phyloP scores from a whole-genome alignment of 2,113 vertebrate genomes.

The Electrona antarctica region DNA sequence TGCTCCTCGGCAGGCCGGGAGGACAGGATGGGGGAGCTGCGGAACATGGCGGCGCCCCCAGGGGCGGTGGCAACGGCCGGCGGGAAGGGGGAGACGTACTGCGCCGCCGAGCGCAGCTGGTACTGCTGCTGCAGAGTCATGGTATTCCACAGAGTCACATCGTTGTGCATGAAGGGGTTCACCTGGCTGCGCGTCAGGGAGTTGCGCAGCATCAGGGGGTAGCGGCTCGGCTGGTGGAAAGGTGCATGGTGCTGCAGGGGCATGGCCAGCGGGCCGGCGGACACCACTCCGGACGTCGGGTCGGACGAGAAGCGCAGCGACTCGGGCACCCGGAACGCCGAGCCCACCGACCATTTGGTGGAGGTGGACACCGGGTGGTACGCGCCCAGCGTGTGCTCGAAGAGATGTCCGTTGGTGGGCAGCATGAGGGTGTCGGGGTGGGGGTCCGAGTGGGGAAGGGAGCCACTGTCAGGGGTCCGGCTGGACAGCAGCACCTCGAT shows the following conservation, averaged over 20 bases:
- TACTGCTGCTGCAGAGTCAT: conserved; percentile 98
- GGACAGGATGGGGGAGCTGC: conserved; percentile 84
- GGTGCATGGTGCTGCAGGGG: conserved; percentile 88
- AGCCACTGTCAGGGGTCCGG: conserved; percentile 69
- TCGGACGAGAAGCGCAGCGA: conserved; percentile 90
- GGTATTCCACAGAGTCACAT: conserved; percentile 96
- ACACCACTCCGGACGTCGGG: conserved; percentile 78
- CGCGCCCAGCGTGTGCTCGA: conserved; percentile 89
- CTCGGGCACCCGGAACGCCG: conserved; percentile 94
- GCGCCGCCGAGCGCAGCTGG: conserved; percentile 88
- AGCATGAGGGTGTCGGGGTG: conserved; percentile 82
- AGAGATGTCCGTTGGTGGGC: conserved; percentile 88
- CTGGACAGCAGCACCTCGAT: conserved; percentile 96
- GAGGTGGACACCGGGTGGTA: conserved; percentile 91
- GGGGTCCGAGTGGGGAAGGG: conserved; percentile 41
- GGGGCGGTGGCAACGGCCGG: conserved; percentile 65
- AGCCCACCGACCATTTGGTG: conserved; percentile 97
- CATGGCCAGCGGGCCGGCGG: conserved; percentile 84
- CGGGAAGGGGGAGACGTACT: conserved; percentile 93
- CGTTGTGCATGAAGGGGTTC: conserved; percentile 89
- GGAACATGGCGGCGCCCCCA: conserved; percentile 78
- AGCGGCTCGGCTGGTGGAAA: conserved; percentile 92
- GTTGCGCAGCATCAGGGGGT: conserved; percentile 93
- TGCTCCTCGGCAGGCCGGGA: conserved; percentile 85
- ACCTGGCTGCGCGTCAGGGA: conserved; percentile 89